Base-by-base conservation (phyloP, 2,113 vertebrate species). In the Labeo rohita region DNA sequence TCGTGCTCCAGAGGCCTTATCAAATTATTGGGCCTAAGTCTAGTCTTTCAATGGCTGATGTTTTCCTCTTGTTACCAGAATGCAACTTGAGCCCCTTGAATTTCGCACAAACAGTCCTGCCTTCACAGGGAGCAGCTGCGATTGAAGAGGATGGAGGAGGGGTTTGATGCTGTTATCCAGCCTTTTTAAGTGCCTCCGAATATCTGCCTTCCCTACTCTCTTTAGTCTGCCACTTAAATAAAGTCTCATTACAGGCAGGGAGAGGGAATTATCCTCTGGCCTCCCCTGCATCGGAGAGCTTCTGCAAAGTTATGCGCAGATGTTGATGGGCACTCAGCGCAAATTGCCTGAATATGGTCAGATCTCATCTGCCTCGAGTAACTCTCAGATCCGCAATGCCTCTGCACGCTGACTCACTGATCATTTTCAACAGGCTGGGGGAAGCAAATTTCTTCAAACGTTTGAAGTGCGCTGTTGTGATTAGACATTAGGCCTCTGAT, bases 321-420 rank as follows among this genome's bases (percentile, higher is more conserved):
- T 93, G 94, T 91, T 94, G 90, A 91, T 90, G 92, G 90, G 90
- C 92, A 91, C 90, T 93, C 82, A 72, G 77, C 85, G 83, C 89
- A 92, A 94, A 95, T 91, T 92, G 91, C 91, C 90, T 92, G 90
- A 94, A 92, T 91, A 90, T 91, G 92, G 91, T 90, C 65, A 80
- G 87, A 92, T 91, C 89, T 88, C 89, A 86, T 87, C 85, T 88
- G 88, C 85, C 86, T 80, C 82, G 87, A 86, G 21, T 36, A 68
- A 18, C 73, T 79, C 45, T 52, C 39, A 52, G 88, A 90, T 91
- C 91, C 84, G 72, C 45, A 74, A 43, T 90, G 90, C 90, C 50
- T 75, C 59, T 89, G 90, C 89, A 88, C 86, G 89, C 80, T 50
- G 61, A 91, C 89, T 89, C 86, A 52, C 85, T 89, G 65, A 87